Base-by-base conservation (phyloP, 2,113 vertebrate species). In the Sialia sialis region DNA sequence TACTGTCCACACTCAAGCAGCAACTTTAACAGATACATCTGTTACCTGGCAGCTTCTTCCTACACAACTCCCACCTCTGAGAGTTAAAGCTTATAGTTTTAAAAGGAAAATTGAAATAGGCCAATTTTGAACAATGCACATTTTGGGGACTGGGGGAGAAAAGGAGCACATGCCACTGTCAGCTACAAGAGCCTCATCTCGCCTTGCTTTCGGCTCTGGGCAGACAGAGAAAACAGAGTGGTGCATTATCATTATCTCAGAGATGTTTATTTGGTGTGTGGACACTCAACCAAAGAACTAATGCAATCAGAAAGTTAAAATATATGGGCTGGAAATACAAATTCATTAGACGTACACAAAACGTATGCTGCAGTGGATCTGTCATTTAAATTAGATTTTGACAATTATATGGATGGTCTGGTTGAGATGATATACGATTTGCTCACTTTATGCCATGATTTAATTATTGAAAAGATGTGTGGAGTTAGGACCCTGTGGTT, bases 381-480 rank as follows among this genome's bases (percentile, higher is more conserved):
- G 96, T 55, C 88, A 38, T 70, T 56, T 43, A 73, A 96, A 97
- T 96, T 95, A 96, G 85, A 96, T 96, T 96, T 66, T 87, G 86
- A 70, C 87, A 87, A 96, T 97, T 95, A 93, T 94, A 97, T 97
- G 96, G 96, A 97, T 97, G 91, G 95, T 90, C 95, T 97, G 97
- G 95, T 91, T 96, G 96, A 97, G 95, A 96, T 97, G 97, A 97
- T 93, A 41, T 95, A 96, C 0, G 81, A 15, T 91, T 94, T 96
- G 96, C 89, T 95, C 94, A 67, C 94, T 93, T 95, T 55, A 1
- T 64, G 84, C 60, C 25, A 1, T 91, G 90, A 95, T 97, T 97
- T 97, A 94, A 97, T 96, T 96, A 91, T 14, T 82, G 90, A 25
- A 29, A 76, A 74, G 90, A 68, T 4, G 25, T 67, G 69, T 72